Percentiles rank a stretch among this genome's conserved stretches.
Conservation (phyloP, 1,140 invertebrate genomes). For the Dysdera silvatica region DNA sequence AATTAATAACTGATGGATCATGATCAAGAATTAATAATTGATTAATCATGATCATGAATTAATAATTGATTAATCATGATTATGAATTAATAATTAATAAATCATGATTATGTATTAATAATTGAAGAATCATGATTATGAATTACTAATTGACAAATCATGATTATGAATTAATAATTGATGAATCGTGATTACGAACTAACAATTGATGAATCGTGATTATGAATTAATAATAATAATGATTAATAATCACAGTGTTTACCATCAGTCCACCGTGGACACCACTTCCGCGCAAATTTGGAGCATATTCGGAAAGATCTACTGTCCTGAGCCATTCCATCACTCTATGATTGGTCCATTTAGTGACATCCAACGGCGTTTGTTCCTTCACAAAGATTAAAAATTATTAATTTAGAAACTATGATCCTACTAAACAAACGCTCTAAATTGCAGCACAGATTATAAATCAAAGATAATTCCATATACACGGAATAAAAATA, state of each 20-base stretch:
- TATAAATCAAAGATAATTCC: too few species aligned
- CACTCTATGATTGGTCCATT: constrained; percentile 75
- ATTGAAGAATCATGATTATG: neutral
- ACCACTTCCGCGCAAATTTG: constrained; percentile 73
- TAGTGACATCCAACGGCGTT: neutral
- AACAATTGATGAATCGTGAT: neutral
- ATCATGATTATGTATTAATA: neutral
- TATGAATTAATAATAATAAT: neutral
- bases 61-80: neutral
- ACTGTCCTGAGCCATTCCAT: constrained; percentile 98
- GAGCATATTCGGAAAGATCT: constrained; percentile 94
- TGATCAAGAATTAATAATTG: too few species aligned
- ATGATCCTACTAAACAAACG: neutral
- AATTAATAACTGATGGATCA: too few species aligned
- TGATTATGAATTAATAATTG: neutral
- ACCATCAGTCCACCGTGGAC: constrained; percentile 47
- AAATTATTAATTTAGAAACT: neutral
- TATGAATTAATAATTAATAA: neutral
- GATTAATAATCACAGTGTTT: constrained; percentile 41
- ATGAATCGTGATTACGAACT: neutral
- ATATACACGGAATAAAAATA: too few species aligned
- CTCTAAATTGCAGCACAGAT: neutral
- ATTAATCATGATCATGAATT: too few species aligned
- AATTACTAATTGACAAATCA: neutral
- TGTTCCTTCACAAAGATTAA: neutral